phyloP scores from a whole-genome alignment of 2,113 vertebrate genomes.

The Cromileptes altivelis region DNA sequence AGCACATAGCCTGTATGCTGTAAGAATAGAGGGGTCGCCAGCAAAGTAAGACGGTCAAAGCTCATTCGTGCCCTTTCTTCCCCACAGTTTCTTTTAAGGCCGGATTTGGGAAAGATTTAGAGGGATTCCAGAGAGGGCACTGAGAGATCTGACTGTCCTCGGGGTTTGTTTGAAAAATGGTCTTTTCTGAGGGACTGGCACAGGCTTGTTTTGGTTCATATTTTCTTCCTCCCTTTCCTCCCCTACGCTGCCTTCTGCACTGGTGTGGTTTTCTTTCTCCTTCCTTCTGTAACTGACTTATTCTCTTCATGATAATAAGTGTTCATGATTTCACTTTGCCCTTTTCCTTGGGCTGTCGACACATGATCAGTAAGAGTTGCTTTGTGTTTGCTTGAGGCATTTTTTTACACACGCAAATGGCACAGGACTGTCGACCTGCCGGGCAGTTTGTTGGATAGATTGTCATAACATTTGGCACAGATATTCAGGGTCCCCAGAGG shows the following conservation, averaged over 20 bases:
- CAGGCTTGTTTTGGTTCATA: conserved; percentile 42
- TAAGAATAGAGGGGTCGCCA: background rate
- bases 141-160: conserved; percentile 40
- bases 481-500: background rate
- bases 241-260: background rate
- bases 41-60: conserved; percentile 11
- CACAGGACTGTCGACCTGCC: background rate
- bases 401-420: background rate
- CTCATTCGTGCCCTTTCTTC: conserved; percentile 15
- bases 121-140: conserved; percentile 33
- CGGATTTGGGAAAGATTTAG: conserved; percentile 57
- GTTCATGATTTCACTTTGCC: background rate
- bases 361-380: background rate
- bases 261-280: conserved; percentile 9
- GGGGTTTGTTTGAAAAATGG: conserved; percentile 50
- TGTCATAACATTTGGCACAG: background rate
- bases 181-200: conserved; percentile 30
- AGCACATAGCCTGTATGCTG: conserved; percentile 2
- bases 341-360: background rate
- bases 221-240: background rate
- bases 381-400: background rate
- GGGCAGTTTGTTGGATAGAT: background rate
- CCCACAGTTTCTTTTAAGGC: conserved; percentile 48
- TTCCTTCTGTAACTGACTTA: background rate
- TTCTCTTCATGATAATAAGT: background rate